These are phyloP conservation scores for Latrodectus hesperus DNA, from an alignment of 2,888 invertebrate species.

Conservation along the genomic window DNA sequence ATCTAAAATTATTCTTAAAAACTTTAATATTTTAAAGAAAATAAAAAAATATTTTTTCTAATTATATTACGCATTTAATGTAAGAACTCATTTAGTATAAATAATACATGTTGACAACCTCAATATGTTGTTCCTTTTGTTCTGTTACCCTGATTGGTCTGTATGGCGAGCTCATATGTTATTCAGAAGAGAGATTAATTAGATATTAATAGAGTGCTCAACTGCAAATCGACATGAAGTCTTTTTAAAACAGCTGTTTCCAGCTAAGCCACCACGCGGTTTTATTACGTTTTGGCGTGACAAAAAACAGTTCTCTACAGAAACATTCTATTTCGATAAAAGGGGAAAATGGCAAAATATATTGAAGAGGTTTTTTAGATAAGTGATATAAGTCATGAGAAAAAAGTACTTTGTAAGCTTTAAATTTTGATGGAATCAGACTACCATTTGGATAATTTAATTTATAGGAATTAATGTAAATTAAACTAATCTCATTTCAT, in stretches of 20 bases:
- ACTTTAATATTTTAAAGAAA: neutral
- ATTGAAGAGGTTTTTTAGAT: neutral
- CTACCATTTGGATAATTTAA: too few species aligned
- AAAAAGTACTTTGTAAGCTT: too few species aligned
- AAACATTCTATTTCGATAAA: constrained; percentile 25
- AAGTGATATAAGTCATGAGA: constrained; percentile 1
- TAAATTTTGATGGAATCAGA: too few species aligned
- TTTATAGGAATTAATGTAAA: too few species aligned
- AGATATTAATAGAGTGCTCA: constrained; percentile 51
- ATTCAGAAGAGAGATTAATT: constrained; percentile 32
- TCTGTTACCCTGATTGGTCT: neutral
- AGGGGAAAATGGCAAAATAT: neutral
- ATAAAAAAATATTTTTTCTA: neutral
- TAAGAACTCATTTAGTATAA: neutral
- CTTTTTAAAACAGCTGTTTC: constrained; percentile 23
- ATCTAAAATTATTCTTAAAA: too few species aligned
- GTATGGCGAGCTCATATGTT: neutral
- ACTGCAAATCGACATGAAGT: constrained; percentile 15
- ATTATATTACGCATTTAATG: neutral
- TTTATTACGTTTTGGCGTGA: constrained; percentile 52
- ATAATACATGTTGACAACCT: neutral
- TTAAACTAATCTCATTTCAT: too few species aligned
- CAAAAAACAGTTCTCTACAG: constrained; percentile 20
- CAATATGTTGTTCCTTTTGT: neutral
- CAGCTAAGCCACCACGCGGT: constrained; percentile 16